phyloP scores from a whole-genome alignment of 64 coral and sea anemone species.

The Porites lutea region DNA sequence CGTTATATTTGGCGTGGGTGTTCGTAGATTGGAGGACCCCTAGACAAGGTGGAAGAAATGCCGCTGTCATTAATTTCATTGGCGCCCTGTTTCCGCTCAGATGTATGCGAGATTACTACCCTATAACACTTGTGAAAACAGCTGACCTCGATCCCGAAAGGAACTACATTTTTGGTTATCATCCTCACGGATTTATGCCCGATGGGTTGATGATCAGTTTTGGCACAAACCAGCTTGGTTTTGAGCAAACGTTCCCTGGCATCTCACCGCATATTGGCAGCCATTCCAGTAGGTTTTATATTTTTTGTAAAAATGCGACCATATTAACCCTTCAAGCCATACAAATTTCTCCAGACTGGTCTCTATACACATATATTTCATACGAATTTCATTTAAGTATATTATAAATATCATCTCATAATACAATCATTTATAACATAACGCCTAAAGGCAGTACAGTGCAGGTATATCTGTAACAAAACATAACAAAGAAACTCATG shows the following conservation, averaged over 20 bases:
- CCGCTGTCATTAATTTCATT: background rate
- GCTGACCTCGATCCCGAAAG: slow-evolving; percentile 34
- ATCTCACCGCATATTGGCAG: slow-evolving; percentile 58
- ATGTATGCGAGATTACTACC: slow-evolving; percentile 65
- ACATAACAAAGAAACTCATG: too few species aligned
- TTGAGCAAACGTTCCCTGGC: slow-evolving; percentile 66
- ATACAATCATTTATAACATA: too few species aligned
- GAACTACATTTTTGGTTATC: slow-evolving; percentile 77
- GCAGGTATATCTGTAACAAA: too few species aligned
- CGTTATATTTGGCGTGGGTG: slow-evolving; percentile 28
- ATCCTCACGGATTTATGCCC: slow-evolving; percentile 67
- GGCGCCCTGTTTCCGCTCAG: slow-evolving; percentile 34
- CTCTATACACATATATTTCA: too few species aligned
- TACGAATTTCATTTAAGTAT: too few species aligned
- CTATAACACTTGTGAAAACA: slow-evolving; percentile 56
- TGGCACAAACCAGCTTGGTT: slow-evolving; percentile 52
- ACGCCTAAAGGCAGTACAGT: too few species aligned
- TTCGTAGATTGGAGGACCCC: slow-evolving; percentile 9
- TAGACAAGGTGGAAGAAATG: background rate
- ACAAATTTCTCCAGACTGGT: too few species aligned
- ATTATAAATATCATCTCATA: too few species aligned
- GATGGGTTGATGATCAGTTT: slow-evolving; percentile 61
- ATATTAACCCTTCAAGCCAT: background rate
- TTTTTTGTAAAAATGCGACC: background rate
- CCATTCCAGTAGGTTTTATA: slow-evolving; percentile 55